A percentile compares a stretch with the other conserved stretches of the same genome.
phyloP scores from a whole-genome alignment of 2,797 vertebrate genomes.

The Margarornis squamiger region DNA sequence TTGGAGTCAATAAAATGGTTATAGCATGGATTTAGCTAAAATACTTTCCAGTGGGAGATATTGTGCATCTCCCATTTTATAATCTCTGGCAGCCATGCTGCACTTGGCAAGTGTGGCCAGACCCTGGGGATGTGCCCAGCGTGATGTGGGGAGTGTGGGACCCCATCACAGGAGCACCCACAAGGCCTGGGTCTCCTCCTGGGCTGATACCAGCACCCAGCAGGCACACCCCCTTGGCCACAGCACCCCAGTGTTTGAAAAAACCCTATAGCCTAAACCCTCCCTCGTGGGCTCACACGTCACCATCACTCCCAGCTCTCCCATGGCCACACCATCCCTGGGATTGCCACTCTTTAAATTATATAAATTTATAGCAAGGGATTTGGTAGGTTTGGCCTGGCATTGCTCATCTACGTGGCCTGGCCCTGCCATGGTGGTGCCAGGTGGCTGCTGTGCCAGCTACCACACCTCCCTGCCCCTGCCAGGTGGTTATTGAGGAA shows the following conservation, averaged over 20 bases:
- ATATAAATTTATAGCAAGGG: background rate
- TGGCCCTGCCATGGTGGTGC: background rate
- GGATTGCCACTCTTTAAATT: background rate
- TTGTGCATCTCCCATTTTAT: background rate
- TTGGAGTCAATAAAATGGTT: constrained; percentile 57
- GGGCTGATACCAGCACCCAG: background rate
- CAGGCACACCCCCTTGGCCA: background rate
- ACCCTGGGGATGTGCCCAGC: accelerated
- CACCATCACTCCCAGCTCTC: accelerated
- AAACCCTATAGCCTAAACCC: background rate
- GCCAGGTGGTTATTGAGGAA: background rate
- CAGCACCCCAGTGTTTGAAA: background rate
- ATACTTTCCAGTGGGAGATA: constrained; percentile 44
- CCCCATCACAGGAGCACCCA: accelerated
- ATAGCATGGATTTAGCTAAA: constrained; percentile 52
- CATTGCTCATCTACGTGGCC: background rate
- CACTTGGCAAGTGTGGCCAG: accelerated
- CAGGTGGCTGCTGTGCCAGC: background rate
- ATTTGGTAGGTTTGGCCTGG: background rate
- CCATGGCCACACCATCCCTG: accelerated
- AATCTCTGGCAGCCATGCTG: background rate
- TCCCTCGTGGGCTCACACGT: accelerated
- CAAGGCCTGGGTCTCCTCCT: background rate
- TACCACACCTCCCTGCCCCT: background rate
- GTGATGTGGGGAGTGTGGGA: background rate